phyloP scores from a whole-genome alignment of 2,888 invertebrate genomes.

The Tillus elongatus region DNA sequence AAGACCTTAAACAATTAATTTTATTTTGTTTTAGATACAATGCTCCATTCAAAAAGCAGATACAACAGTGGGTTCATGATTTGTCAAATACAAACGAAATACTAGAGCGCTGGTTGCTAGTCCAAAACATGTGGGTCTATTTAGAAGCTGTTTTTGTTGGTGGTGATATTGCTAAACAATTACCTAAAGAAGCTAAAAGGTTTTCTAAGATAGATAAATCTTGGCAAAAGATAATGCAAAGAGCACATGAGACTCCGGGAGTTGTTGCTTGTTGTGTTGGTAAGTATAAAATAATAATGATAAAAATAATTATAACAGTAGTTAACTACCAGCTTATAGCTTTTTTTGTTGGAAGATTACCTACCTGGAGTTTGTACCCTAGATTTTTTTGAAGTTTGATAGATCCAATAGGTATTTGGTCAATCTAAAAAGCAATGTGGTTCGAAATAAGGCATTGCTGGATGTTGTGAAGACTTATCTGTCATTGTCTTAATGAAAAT shows the following conservation, averaged over 20 bases:
- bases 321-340: too few species aligned
- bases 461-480: too few species aligned
- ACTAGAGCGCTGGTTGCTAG: slow-evolving; percentile 88
- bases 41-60: slow-evolving; percentile 92
- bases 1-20: slow-evolving; percentile 17
- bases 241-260: slow-evolving; percentile 92
- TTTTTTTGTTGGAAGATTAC: too few species aligned
- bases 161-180: slow-evolving; percentile 95
- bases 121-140: slow-evolving; percentile 98
- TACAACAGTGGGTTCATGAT: slow-evolving; percentile 91
- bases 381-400: too few species aligned
- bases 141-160: slow-evolving; percentile 96
- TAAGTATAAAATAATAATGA: too few species aligned
- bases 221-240: slow-evolving; percentile 96
- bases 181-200: slow-evolving; percentile 88
- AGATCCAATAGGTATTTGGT: too few species aligned
- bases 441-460: too few species aligned
- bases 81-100: slow-evolving; percentile 94
- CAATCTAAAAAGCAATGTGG: too few species aligned
- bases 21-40: slow-evolving; percentile 64
- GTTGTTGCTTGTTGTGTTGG: slow-evolving; percentile 92
- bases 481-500: too few species aligned
- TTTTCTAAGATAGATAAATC: slow-evolving; percentile 97
- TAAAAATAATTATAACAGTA: too few species aligned
- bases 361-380: too few species aligned